Evolutionary conservation across 37 sponge, comb jelly and placozoan genomes (phyloP).

Genomic region (Aplysina aerophoba): DNA sequence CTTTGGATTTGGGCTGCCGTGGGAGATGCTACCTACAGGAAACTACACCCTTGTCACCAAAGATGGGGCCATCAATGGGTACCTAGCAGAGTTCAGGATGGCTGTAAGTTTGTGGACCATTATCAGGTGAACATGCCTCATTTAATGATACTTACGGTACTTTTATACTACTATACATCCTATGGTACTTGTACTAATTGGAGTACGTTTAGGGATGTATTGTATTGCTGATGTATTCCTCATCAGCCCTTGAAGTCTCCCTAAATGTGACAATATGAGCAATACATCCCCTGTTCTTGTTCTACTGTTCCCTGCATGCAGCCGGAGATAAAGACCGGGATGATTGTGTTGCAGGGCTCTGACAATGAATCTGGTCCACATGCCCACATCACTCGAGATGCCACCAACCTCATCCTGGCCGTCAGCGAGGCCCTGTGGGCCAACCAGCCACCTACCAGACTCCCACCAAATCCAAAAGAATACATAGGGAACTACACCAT

Average conservation of each 20-base stretch:
- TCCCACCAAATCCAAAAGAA: constrained; percentile 33
- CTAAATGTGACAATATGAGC: no score
- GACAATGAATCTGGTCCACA: constrained; percentile 43
- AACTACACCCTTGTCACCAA: constrained; percentile 63
- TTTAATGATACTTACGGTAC: background rate
- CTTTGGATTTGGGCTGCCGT: constrained; percentile 70
- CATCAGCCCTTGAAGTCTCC: no score
- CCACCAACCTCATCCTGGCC: constrained; percentile 33
- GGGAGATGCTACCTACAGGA: constrained; percentile 67
- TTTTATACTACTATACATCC: background rate
- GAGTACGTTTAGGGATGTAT: no score
- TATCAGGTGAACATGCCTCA: background rate
- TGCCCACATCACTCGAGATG: constrained; percentile 17
- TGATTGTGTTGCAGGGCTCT: constrained; percentile 66
- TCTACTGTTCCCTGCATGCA: background rate
- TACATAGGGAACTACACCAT: constrained; percentile 54
- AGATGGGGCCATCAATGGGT: constrained; percentile 75
- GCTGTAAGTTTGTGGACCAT: constrained; percentile 39
- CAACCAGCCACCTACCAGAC: constrained; percentile 31
- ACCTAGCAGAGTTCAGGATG: constrained; percentile 53
- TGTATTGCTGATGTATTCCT: no score
- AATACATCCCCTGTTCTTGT: no score
- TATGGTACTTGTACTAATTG: background rate
- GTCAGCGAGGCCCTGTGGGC: constrained; percentile 25
- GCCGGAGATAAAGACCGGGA: constrained; percentile 69